Conservation (phyloP, 1,140 invertebrate species). For the Saxidomus purpurata region DNA sequence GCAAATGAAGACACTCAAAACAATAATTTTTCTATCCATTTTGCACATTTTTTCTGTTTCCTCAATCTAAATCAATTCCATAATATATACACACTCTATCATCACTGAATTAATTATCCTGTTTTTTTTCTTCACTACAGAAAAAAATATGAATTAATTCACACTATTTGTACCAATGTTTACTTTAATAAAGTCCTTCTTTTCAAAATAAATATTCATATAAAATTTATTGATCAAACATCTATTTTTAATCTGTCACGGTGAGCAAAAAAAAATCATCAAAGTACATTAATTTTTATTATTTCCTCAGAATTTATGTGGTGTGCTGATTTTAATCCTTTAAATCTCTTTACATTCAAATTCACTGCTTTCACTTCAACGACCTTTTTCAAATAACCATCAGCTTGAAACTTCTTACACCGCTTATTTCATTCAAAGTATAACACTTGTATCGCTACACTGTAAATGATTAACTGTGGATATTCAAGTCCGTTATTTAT, state of each 20-base stretch:
- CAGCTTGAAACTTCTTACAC: slow-evolving; percentile 11
- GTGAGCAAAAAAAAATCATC: not conserved
- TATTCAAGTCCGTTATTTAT: slow-evolving; percentile 22
- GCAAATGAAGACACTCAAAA: not conserved
- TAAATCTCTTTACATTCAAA: not conserved
- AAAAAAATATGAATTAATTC: too few relatives aligned
- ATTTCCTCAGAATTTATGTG: not conserved
- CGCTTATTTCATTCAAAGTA: not conserved
- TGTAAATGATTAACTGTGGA: slow-evolving; percentile 2
- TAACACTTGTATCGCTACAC: slow-evolving; percentile 3
- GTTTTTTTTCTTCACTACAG: too few relatives aligned
- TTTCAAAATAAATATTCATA: slow-evolving; percentile 5
- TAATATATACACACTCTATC: not conserved
- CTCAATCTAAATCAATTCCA: too few relatives aligned
- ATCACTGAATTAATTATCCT: too few relatives aligned
- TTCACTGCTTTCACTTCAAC: not conserved
- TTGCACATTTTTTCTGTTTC: not conserved
- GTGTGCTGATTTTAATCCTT: not conserved
- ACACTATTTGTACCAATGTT: too few relatives aligned
- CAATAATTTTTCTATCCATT: not conserved
- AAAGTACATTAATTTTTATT: not conserved
- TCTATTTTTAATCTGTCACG: not conserved
- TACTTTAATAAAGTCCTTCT: too few relatives aligned
- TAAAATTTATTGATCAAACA: not conserved
- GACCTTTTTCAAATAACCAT: slow-evolving; percentile 35